A percentile compares a stretch with the other conserved stretches of the same genome.
These are phyloP conservation scores for Artibeus lituratus DNA, from an alignment of 2,797 vertebrate genomes.

Conservation along the genomic window DNA sequence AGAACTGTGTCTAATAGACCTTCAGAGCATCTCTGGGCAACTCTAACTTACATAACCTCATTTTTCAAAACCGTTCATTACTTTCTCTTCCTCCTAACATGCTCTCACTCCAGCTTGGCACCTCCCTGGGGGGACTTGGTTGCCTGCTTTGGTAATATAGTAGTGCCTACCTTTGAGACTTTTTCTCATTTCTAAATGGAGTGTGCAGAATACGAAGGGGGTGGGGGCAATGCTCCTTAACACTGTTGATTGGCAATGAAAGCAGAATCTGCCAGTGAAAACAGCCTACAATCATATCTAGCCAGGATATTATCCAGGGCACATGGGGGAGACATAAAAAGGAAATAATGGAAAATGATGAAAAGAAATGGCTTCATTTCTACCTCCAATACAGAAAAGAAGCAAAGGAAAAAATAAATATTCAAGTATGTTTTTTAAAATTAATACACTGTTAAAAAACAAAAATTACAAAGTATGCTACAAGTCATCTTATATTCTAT, in stretches of 20 bases:
- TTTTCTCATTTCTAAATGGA: constrained; percentile 60
- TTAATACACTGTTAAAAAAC: constrained; percentile 32
- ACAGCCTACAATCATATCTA: constrained; percentile 43
- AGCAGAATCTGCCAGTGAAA: constrained; percentile 54
- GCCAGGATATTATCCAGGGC: constrained; percentile 40
- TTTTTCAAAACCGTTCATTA: constrained; percentile 75
- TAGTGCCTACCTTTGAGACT: constrained; percentile 41
- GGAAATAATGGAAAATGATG: constrained; percentile 58
- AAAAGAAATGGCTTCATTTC: constrained; percentile 46
- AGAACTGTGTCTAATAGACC: constrained; percentile 74
- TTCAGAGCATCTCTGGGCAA: constrained; percentile 70
- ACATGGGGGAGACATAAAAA: constrained; percentile 46
- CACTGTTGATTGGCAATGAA: constrained; percentile 38
- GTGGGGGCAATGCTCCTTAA: not conserved
- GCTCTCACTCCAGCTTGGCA: not conserved
- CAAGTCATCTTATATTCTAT: not conserved
- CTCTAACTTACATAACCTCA: constrained; percentile 73
- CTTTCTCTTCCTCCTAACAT: constrained; percentile 48
- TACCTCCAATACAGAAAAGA: not conserved
- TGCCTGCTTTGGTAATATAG: constrained; percentile 43
- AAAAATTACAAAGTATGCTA: not conserved
- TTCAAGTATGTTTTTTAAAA: not conserved
- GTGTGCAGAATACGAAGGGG: constrained; percentile 11
- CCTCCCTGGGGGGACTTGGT: not conserved
- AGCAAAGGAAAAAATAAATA: constrained; percentile 14